Conservation (phyloP, 2,888 invertebrate genomes). For the Diplolepis rosae region DNA sequence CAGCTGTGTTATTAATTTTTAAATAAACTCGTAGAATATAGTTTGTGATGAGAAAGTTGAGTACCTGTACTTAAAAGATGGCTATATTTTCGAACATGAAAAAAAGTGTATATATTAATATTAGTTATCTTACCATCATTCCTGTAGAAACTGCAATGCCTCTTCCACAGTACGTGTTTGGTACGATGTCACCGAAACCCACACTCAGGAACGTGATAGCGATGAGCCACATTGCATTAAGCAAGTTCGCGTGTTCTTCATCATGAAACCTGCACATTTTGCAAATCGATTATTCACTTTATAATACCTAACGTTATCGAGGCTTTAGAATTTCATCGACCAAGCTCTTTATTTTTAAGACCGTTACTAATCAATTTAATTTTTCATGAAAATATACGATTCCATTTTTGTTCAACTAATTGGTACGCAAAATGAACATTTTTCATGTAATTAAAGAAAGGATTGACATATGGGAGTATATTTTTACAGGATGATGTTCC, state of each 20-base stretch:
- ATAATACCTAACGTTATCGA: background rate
- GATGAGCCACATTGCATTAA: constrained; percentile 99
- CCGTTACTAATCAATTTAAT: background rate
- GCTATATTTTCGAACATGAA: background rate
- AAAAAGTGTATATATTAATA: background rate
- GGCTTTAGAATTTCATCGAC: constrained; percentile 5
- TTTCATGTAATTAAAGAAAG: too few relatives aligned
- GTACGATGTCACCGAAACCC: constrained; percentile 99
- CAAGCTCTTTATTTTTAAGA: background rate
- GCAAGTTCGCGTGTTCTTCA: constrained; percentile 97
- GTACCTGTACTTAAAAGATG: background rate
- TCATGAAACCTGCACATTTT: constrained; percentile 91
- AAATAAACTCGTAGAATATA: too few relatives aligned
- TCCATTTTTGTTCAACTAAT: too few relatives aligned
- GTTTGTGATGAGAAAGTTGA: background rate
- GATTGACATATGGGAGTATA: too few relatives aligned
- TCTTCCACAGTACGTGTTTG: constrained; percentile 99
- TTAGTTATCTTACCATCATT: constrained; percentile 91
- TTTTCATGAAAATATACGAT: background rate
- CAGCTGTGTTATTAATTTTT: too few relatives aligned
- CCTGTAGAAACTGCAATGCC: constrained; percentile 99
- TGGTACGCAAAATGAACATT: too few relatives aligned
- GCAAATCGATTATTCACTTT: constrained; percentile 20
- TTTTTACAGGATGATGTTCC: too few relatives aligned
- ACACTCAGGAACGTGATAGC: constrained; percentile 99